Evolutionary conservation across 1,140 invertebrate species (phyloP), one percentile per base, ranked within the genome.

Genomic region (Drosophila obscura): DNA sequence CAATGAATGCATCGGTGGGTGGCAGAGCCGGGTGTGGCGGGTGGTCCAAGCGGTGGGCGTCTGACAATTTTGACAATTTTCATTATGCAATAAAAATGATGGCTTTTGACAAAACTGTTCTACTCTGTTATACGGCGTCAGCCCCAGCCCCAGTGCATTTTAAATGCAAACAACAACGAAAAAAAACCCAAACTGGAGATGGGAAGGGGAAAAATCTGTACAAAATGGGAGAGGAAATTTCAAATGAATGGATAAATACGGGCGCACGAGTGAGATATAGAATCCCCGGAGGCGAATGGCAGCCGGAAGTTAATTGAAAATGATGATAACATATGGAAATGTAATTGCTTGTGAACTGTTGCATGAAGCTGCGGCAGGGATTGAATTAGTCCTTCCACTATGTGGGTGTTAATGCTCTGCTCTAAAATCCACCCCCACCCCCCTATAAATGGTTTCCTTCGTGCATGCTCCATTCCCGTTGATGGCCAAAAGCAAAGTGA

Each of bases 1-100:
- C 60, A 68, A 77, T 83, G 71, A 73, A 79, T 75, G 58, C 55
- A 74, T 59, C 22, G 4, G 22, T 2, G 35, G 39, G 45, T 15
- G 51, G 35, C 15, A 48, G 31, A 31, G 46, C 26, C 50, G 66
- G 19, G 22, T 28, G 56, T 8, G 2, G 48, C 26, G 51, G 31
- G 4, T 19, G 19, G 1, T 19, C 19, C 19, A 19, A 19, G 16
- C 5, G 16, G 24, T 24, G 16, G 28, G 45, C 24, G 83, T 71
- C 75, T 82, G 83, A 76, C 83, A 88, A 87, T 87, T 87, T 87
- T 78, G 83, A 82, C 78, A 82, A 88, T 87, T 87, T 85, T 78
- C 67, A 79, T 58, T 82, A 88, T 87, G 83, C 82, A 87, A 88
- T 88, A 88, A 87, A 82, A 79, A 81, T 84, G 63, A 84, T 57